Evolutionary conservation across 2,113 vertebrate species (phyloP).

Genomic region (Shinisaurus crocodilurus): DNA sequence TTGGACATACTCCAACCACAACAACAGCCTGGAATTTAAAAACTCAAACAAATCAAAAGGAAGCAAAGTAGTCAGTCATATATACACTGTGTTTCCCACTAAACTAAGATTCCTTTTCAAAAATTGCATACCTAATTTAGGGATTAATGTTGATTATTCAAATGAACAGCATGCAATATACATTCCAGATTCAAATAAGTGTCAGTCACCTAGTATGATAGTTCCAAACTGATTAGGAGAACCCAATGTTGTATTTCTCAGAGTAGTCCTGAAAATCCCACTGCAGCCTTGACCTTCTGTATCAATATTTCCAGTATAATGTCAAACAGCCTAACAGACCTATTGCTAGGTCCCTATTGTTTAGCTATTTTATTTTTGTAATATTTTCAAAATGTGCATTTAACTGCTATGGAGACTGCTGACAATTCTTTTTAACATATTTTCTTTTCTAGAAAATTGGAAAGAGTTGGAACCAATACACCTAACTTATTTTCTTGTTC

Average conservation of each 20-base stretch:
- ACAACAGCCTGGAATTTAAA: constrained; percentile 42
- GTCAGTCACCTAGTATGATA: not conserved
- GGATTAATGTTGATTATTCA: constrained; percentile 6
- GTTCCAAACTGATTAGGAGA: not conserved
- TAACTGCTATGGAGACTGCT: not conserved
- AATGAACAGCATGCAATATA: not conserved
- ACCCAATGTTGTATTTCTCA: not conserved
- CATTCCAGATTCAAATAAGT: constrained; percentile 14
- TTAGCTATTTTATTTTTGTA: not conserved
- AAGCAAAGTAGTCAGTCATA: constrained; percentile 15
- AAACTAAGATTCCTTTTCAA: constrained; percentile 4
- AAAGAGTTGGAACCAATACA: not conserved
- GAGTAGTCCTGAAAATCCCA: not conserved
- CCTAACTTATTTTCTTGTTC: not conserved
- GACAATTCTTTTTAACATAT: not conserved
- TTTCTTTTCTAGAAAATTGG: not conserved
- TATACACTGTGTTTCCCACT: not conserved
- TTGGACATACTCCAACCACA: constrained; percentile 47
- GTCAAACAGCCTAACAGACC: not conserved
- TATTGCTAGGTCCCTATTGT: not conserved
- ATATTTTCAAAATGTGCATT: not conserved
- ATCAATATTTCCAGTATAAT: not conserved
- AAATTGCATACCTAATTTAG: constrained; percentile 5
- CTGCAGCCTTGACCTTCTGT: not conserved
- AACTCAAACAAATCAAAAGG: constrained; percentile 8